A percentile compares a stretch with the other conserved stretches of the same genome.
phyloP scores from a whole-genome alignment of 2,888 invertebrate genomes.

The Plutella xylostella region DNA sequence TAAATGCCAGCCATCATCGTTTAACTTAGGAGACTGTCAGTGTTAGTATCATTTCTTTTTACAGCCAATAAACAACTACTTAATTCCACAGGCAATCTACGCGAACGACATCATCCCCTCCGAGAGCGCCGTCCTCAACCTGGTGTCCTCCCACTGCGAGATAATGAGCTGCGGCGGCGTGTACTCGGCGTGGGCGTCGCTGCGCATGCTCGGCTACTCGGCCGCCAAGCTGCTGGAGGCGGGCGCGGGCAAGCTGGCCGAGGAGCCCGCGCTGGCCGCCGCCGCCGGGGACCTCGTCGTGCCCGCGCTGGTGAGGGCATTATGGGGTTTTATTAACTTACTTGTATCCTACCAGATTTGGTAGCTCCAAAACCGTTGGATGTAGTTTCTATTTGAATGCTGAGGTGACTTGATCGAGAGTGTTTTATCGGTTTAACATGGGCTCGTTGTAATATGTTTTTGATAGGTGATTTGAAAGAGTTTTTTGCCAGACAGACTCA shows the following conservation, averaged over 20 bases:
- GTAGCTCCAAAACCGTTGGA: too few relatives aligned
- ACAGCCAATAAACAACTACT: too few relatives aligned
- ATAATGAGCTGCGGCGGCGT: constrained; percentile 48
- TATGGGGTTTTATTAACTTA: neutral
- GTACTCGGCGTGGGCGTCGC: constrained; percentile 49
- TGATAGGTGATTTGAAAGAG: too few relatives aligned
- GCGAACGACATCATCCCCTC: constrained; percentile 84
- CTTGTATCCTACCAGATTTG: too few relatives aligned
- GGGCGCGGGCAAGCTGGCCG: constrained; percentile 51
- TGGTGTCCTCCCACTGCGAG: constrained; percentile 68
- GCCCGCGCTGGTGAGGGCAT: constrained; percentile 73
- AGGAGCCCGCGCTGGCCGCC: constrained; percentile 72
- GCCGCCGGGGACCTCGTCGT: constrained; percentile 77
- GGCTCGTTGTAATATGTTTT: too few relatives aligned
- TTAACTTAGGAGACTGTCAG: too few relatives aligned
- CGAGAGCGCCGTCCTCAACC: constrained; percentile 83
- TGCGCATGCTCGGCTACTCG: constrained; percentile 58
- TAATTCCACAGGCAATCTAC: constrained; percentile 73
- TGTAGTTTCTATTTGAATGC: too few relatives aligned
- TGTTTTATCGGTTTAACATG: too few relatives aligned
- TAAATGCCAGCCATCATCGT: too few relatives aligned
- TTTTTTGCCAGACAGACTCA: too few relatives aligned
- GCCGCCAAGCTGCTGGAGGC: constrained; percentile 53
- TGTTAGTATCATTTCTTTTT: too few relatives aligned
- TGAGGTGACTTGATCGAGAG: too few relatives aligned